Evolutionary conservation across 2,113 vertebrate genomes (phyloP).

Genomic region (Lipotes vexillifer): DNA sequence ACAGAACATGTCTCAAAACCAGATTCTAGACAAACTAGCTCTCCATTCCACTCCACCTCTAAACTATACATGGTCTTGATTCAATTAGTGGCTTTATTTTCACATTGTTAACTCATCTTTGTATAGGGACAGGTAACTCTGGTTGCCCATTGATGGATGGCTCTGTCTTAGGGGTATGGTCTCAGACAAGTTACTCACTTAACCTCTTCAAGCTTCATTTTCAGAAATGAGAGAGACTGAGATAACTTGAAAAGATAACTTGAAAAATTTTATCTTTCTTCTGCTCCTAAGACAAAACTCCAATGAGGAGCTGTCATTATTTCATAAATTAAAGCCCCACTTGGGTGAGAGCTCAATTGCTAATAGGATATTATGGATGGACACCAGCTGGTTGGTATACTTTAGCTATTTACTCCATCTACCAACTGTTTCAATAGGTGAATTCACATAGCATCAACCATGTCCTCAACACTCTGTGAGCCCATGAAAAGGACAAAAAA

Average conservation of each 20-base stretch:
- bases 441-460: background rate
- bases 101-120: background rate
- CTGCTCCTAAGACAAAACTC: background rate
- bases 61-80: background rate
- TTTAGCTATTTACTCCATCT: background rate
- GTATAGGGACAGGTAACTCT: background rate
- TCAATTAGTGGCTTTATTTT: background rate
- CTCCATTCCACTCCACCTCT: background rate
- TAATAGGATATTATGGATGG: background rate
- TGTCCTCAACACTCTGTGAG: background rate
- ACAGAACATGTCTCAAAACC: background rate
- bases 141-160: background rate
- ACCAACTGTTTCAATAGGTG: background rate
- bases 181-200: background rate
- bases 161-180: background rate
- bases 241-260: conserved; percentile 37
- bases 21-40: background rate
- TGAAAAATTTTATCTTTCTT: conserved; percentile 53
- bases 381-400: background rate
- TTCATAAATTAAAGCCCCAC: background rate
- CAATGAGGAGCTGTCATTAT: background rate
- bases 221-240: background rate
- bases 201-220: background rate
- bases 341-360: background rate
- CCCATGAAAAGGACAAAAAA: background rate